Evolutionary conservation across 2,797 vertebrate genomes (phyloP).

Genomic region (Enteromius viviparus): DNA sequence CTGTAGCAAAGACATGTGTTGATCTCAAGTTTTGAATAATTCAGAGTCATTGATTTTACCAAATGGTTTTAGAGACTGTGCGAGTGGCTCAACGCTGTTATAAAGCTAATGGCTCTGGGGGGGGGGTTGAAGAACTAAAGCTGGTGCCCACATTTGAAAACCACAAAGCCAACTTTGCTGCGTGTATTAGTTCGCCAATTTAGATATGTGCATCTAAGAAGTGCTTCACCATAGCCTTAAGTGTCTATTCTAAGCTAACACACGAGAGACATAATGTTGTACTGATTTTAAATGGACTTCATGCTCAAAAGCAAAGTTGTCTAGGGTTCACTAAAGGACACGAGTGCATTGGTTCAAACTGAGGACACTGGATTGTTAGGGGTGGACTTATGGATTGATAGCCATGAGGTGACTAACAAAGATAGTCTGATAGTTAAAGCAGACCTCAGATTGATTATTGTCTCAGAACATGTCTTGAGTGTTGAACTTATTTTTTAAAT

Average conservation of each 20-base stretch:
- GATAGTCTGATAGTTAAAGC: slow-evolving; percentile 32
- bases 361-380: slow-evolving; percentile 12
- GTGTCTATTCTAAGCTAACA: slow-evolving; percentile 1
- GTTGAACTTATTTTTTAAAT: too few relatives aligned
- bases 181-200: slow-evolving; percentile 21
- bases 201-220: slow-evolving; percentile 26
- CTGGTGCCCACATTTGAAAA: slow-evolving; percentile 46
- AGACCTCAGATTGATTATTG: slow-evolving; percentile 3
- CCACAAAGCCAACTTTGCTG: slow-evolving; percentile 41
- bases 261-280: background rate
- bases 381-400: slow-evolving; percentile 32
- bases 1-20: slow-evolving; percentile 52
- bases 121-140: slow-evolving; percentile 50
- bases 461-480: slow-evolving; percentile 12
- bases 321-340: slow-evolving; percentile 46
- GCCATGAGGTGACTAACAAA: slow-evolving; percentile 34
- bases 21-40: slow-evolving; percentile 68
- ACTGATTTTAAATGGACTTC: background rate
- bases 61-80: slow-evolving; percentile 62
- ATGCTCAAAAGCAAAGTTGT: slow-evolving; percentile 4
- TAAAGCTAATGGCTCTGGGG: slow-evolving; percentile 54
- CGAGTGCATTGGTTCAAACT: slow-evolving; percentile 19
- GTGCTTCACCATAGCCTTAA: background rate
- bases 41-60: slow-evolving; percentile 68
- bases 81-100: slow-evolving; percentile 40